Base-by-base conservation (phyloP, 2,797 vertebrate species). In the Lycodopsis pacificus region DNA sequence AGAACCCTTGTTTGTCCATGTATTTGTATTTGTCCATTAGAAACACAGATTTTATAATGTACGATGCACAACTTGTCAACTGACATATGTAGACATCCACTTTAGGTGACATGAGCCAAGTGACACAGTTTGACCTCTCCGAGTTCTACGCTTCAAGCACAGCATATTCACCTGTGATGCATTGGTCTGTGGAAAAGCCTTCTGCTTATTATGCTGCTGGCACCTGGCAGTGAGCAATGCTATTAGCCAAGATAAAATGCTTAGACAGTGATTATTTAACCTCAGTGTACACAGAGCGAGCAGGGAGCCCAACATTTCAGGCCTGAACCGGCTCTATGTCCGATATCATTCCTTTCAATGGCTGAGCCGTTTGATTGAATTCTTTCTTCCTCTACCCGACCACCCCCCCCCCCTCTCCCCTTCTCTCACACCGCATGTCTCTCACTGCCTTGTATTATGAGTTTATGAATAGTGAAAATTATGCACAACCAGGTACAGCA, bases 221-320 rank as follows among this genome's bases (percentile, higher is more conserved):
- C 80, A 84, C 75, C 81, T 77, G 76, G 59, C 80, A 59, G 69
- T 81, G 89, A 86, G 87, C 79, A 81, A 79, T 15, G 44, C 59
- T 53, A 77, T 90, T 87, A 87, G 71, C 12, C 7, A 57, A 72
- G 34, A 85, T 82, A 73, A 80, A 88, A 84, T 71, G 76, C 76
- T 64, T 40, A 66, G 65, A 76, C 73, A 40, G 77, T 61, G 68
- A 85, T 83, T 69, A 78, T 86, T 79, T 78, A 77, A 87, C 73
- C 77, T 76, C 30, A 8, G 27, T 17, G 71, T 44, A 58, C 57
- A 53, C 51, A 7, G 65, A 67, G 68, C 64, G 49, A 22, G 71
- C 72, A 65, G 71, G 17, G 53, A 65, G 62, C 46, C 73, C 46
- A 8, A 27, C 69, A 49, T 38, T 36, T 85, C 75, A 67, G 53